phyloP scores from a whole-genome alignment of 2,797 vertebrate genomes.

The Forpus xanthops region DNA sequence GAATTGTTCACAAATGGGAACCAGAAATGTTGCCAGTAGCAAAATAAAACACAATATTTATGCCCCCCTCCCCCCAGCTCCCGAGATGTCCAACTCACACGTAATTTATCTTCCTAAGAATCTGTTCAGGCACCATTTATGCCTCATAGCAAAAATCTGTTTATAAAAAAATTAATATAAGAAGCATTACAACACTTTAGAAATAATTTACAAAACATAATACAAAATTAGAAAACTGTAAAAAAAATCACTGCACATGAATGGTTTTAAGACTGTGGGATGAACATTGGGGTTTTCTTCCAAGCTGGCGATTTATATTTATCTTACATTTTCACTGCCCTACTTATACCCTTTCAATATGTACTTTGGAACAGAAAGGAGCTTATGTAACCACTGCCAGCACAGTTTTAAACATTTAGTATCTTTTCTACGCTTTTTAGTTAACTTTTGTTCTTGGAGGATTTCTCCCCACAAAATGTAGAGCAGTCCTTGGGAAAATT shows the following conservation, averaged over 20 bases:
- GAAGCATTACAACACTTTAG: slow-evolving; percentile 79
- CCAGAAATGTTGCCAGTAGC: slow-evolving; percentile 42
- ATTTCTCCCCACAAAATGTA: slow-evolving; percentile 67
- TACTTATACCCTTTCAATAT: slow-evolving; percentile 59
- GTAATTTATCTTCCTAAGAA: slow-evolving; percentile 75
- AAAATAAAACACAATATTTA: slow-evolving; percentile 59
- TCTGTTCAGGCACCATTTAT: slow-evolving; percentile 77
- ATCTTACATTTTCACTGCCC: slow-evolving; percentile 68
- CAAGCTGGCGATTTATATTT: slow-evolving; percentile 64
- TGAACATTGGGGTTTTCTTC: slow-evolving; percentile 64
- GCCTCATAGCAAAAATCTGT: slow-evolving; percentile 76
- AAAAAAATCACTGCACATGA: slow-evolving; percentile 71
- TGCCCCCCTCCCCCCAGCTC: slow-evolving; percentile 29
- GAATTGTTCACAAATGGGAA: slow-evolving; percentile 66
- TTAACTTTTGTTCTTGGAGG: slow-evolving; percentile 59
- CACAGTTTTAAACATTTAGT: slow-evolving; percentile 67
- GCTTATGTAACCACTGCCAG: slow-evolving; percentile 55
- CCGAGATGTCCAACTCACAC: slow-evolving; percentile 48
- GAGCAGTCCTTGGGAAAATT: slow-evolving; percentile 66
- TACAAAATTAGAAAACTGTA: slow-evolving; percentile 81
- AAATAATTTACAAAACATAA: slow-evolving; percentile 81
- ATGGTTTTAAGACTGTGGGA: slow-evolving; percentile 71
- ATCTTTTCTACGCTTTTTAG: slow-evolving; percentile 54
- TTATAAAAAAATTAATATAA: slow-evolving; percentile 80
- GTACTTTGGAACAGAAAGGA: slow-evolving; percentile 57